These are phyloP conservation scores for Scomber scombrus DNA, from an alignment of 2,113 vertebrate species.

Conservation along the genomic window DNA sequence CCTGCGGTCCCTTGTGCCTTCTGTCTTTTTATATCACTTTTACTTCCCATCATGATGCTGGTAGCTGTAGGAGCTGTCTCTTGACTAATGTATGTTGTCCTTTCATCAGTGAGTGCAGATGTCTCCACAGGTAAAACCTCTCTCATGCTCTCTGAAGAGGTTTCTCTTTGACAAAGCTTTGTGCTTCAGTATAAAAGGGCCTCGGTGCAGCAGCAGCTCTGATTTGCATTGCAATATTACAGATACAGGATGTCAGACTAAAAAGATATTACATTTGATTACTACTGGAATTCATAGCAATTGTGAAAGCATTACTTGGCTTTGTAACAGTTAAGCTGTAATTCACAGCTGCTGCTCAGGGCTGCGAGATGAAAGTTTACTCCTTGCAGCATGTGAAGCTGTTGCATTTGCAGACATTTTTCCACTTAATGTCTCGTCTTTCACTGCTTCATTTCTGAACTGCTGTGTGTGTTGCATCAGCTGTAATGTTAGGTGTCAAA, in stretches of 20 bases:
- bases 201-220: conserved; percentile 9
- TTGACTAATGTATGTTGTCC: conserved; percentile 61
- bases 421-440: conserved; percentile 48
- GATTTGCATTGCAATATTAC: conserved; percentile 15
- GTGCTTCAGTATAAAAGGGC: conserved; percentile 25
- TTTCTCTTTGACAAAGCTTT: conserved; percentile 40
- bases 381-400: neutral
- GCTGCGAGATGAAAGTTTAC: conserved; percentile 49
- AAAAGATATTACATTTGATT: conserved; percentile 62
- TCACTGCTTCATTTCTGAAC: conserved; percentile 7
- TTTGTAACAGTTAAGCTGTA: conserved; percentile 53
- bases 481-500: conserved; percentile 28
- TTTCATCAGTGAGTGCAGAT: conserved; percentile 64
- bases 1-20: conserved; percentile 63
- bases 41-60: conserved; percentile 66
- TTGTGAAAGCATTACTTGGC: conserved; percentile 41
- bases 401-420: conserved; percentile 21
- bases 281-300: conserved; percentile 35
- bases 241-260: conserved; percentile 30
- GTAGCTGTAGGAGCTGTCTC: conserved; percentile 58
- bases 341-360: conserved; percentile 58
- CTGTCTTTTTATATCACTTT: conserved; percentile 73
- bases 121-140: conserved; percentile 70
- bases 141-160: conserved; percentile 37
- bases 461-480: conserved; percentile 10